Evolutionary conservation across 2,797 vertebrate species (phyloP), one percentile per base, ranked within the genome.

Genomic region (Peromyscus attwateri): DNA sequence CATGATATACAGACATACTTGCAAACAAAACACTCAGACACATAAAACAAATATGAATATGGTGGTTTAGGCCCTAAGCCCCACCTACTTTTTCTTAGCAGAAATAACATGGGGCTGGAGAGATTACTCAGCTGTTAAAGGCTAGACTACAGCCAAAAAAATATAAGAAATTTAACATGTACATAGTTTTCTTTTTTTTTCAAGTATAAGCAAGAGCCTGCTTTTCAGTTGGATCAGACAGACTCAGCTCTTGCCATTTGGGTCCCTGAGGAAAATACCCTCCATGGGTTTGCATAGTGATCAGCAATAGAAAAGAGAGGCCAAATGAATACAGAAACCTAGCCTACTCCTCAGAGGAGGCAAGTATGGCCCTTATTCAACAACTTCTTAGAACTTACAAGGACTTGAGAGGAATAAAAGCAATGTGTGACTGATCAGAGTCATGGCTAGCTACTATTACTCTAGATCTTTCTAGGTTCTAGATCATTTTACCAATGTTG

Each of bases 41-140:
- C 46, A 23, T 85, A 85, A 85, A n/a, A 49, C 31, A 49, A 85
- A 29, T 66, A 46, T 64, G n/a, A 40, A 23, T n/a, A 80, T 29
- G 71, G 37, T 73, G 27, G 91, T 85, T 88, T 92, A 93, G 71
- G 95, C 94, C 68, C 55, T 75, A 68, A 97, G 92, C 95, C 95
- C 89, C 31, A 75, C 52, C 70, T 57, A 73, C 34, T 94, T 95
- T 70, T 87, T 93, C 46, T 57, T 16, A 79, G 29, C 31, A 49
- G 84, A 87, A 49, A 70, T 49, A 49, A n/a, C 43, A 70, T 16
- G 3, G 19, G 21, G 11, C 64, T 52, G 64, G 17, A 21, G 64
- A 85, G 43, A 85, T 34, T 19, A 31, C 31, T 25, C 29, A 52
- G 43, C 34, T 46, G 34, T 16, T n/a, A 85, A 52, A 52, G 31